Evolutionary conservation across 2,113 vertebrate genomes (phyloP), one percentile per base, ranked within the genome.

Genomic region (Oncorhynchus clarkii): DNA sequence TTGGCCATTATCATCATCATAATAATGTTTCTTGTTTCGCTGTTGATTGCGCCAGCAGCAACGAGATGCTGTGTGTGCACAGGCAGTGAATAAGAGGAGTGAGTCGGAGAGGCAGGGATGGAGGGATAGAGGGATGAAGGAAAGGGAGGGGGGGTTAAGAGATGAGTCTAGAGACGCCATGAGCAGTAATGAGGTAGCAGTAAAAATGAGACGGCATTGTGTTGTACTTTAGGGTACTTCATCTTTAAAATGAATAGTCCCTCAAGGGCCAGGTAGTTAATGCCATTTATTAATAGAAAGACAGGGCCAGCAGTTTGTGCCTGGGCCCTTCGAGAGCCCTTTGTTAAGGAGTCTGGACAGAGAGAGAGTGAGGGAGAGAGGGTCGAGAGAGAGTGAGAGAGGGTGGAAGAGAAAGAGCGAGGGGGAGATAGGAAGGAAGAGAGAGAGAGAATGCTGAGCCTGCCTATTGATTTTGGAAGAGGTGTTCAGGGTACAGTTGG

Each of bases 221-320:
- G 90, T 91, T 92, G 93, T 89, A 92, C 92, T 92, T 94, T 92
- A 92, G 90, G 91, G 91, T 90, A 93, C 92, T 94, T 92, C 93
- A 93, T 94, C 92, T 94, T 92, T 89, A 90, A 91, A 93, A 94
- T 94, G 93, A 94, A 93, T 92, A 86, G 92, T 93, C 91, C 93
- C 93, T 86, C 88, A 89, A 88, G 93, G 92, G 83, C 89, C 90
- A 87, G 90, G 90, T 93, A 90, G 89, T 94, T 94, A 94, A 93
- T 94, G 93, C 87, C 92, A 93, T 94, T 93, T 94, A 94, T 94
- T 94, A 94, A 94, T 93, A 94, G 93, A 92, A 90, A 90, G 92
- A 91, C 90, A 91, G 87, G 91, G 88, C 86, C 86, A 84, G 91
- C 90, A 93, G 90, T 92, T 90, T 88, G 88, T 88, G 80, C 89